Conservation (phyloP, 2,888 invertebrate genomes). For the Germaria angustata region DNA sequence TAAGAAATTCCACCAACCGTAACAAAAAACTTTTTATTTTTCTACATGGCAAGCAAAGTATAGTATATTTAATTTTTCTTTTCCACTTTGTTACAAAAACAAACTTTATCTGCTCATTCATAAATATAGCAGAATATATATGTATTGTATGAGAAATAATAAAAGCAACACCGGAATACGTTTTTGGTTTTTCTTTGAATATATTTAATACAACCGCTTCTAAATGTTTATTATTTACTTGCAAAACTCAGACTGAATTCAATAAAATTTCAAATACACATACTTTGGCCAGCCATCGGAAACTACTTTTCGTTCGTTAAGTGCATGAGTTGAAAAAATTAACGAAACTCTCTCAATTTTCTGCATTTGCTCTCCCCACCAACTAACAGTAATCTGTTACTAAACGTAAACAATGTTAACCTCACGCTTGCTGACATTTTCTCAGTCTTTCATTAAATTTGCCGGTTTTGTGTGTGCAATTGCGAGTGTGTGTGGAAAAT, state of each 20-base stretch:
- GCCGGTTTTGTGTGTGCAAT: conserved; percentile 29
- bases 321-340: conserved; percentile 47
- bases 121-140: conserved; percentile 13
- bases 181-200: conserved; percentile 9
- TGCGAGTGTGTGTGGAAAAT: neutral
- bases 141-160: neutral
- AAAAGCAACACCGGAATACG: conserved; percentile 47
- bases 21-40: conserved; percentile 35
- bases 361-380: neutral
- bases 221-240: conserved; percentile 53
- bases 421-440: conserved; percentile 2
- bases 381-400: conserved; percentile 13
- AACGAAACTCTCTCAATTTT: conserved; percentile 37
- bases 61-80: conserved; percentile 8
- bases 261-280: conserved; percentile 47
- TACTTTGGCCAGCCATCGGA: conserved; percentile 44
- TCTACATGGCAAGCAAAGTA: neutral
- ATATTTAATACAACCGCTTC: conserved; percentile 47
- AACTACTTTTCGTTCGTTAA: conserved; percentile 56
- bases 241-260: conserved; percentile 60
- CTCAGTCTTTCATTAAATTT: conserved; percentile 18
- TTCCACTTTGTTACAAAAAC: conserved; percentile 29
- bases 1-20: conserved; percentile 61
- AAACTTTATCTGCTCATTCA: conserved; percentile 49
- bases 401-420: conserved; percentile 60